Base-by-base conservation (phyloP, 2,113 vertebrate genomes). In the Notiomystis cincta region DNA sequence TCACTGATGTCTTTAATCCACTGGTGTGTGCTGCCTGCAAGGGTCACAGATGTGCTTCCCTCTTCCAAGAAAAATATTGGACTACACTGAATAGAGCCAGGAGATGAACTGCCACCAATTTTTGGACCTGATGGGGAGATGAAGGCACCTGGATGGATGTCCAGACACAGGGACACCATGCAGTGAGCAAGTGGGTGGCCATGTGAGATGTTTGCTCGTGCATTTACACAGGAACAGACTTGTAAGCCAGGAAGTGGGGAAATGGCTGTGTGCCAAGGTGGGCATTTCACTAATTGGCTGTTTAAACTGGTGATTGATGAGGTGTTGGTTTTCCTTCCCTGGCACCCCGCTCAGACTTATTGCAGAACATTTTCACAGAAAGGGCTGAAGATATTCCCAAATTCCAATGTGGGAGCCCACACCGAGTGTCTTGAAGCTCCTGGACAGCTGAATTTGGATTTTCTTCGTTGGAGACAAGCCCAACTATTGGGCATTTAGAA, bases 331-430 rank as follows among this genome's bases (percentile, higher is more conserved):
- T 82, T 57, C 25, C 50, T 87, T 64, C 44, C 60, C 44, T 53
- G 53, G 44, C 48, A 56, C 58, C 48, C 48, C 71, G 69, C 48
- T 60, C 78, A 76, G 57, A 53, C 10, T 47, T 6, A 20, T 0
- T 48, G 38, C 61, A 45, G 40, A 79, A n/a, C 21, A 38, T 11
- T 71, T 67, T 31, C 64, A 30, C 13, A 35, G 48, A 23, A 91
- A 64, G 19, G 24, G 16, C 22, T 48, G 48, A 76, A 60, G n/a
- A 23, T 33, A 16, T 42, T 87, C 24, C 58, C 31, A 6, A 7
- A n/a, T 71, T 56, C 78, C 37, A 28, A 1, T 0, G 0, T 30
- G 8, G 2, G 16, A 73, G 16, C 21, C 15, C 30, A 56, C 28
- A 12, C 25, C 2, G 22, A 45, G 27, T 10, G 6, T 51, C 42